Percentiles rank a stretch among this genome's conserved stretches.
phyloP scores from a whole-genome alignment of 2,888 invertebrate genomes.

The Cataglyphis livida region DNA sequence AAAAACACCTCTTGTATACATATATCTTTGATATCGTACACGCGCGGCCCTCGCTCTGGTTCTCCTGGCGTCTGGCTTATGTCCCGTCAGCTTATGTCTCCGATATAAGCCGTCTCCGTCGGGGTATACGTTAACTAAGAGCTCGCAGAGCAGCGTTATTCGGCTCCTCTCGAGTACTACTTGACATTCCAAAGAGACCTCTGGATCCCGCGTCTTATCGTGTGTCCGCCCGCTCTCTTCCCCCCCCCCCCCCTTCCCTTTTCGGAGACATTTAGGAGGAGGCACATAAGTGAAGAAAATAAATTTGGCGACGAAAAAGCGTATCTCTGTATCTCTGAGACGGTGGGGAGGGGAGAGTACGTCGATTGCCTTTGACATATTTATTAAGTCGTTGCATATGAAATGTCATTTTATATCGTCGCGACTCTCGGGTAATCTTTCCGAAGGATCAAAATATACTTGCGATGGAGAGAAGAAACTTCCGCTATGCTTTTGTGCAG shows the following conservation, averaged over 20 bases:
- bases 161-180: constrained; percentile 56
- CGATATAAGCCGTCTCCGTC: constrained; percentile 45
- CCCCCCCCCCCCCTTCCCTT: background rate
- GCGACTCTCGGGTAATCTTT: background rate
- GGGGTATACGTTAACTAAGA: constrained; percentile 30
- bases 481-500: background rate
- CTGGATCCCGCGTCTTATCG: constrained; percentile 57
- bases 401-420: constrained; percentile 19
- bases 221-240: background rate
- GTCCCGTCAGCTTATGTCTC: constrained; percentile 57
- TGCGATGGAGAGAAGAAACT: constrained; percentile 5
- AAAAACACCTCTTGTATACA: constrained; percentile 1
- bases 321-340: background rate
- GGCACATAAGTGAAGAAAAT: constrained; percentile 45
- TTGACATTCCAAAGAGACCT: constrained; percentile 71
- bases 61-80: constrained; percentile 71
- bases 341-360: too few species aligned
- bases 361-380: constrained; percentile 18
- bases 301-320: constrained; percentile 52
- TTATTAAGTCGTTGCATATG: constrained; percentile 22
- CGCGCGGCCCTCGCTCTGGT: constrained; percentile 42
- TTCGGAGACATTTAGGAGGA: constrained; percentile 25
- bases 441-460: background rate
- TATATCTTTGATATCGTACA: constrained; percentile 1
- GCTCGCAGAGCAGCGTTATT: constrained; percentile 33